A percentile compares a stretch with the other conserved stretches of the same genome.
Conservation (phyloP, 2,888 invertebrate species). For the Drosophila emarginata region DNA sequence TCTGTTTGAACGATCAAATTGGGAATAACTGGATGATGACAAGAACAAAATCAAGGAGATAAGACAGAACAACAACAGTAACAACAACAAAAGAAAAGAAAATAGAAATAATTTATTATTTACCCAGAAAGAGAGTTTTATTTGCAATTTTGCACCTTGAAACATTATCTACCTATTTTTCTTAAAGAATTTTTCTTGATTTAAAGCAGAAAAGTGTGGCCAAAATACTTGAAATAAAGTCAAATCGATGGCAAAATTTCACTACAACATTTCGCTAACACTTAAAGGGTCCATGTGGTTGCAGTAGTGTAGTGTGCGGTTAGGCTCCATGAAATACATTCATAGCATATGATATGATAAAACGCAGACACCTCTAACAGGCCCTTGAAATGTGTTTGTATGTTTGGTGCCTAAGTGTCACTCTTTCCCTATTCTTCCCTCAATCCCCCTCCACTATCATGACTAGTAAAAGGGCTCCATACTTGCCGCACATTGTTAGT, state of each 20-base stretch:
- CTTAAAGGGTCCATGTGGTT: not conserved
- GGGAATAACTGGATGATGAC: too few relatives aligned
- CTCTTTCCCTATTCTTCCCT: conserved; percentile 12
- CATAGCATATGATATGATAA: conserved; percentile 61
- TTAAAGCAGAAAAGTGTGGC: too few relatives aligned
- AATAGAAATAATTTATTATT: too few relatives aligned
- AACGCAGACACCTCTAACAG: conserved; percentile 50
- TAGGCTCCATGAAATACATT: conserved; percentile 1
- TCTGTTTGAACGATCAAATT: too few relatives aligned
- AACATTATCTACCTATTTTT: too few relatives aligned
- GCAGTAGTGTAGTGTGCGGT: not conserved
- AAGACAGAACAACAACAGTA: too few relatives aligned
- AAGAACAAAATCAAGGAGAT: too few relatives aligned
- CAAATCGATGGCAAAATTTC: not conserved
- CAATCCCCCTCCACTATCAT: conserved; percentile 3
- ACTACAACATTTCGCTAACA: not conserved
- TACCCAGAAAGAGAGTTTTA: too few relatives aligned
- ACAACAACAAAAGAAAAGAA: too few relatives aligned
- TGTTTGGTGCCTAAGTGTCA: conserved; percentile 35
- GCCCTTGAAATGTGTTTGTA: conserved; percentile 51
- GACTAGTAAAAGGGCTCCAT: conserved; percentile 10
- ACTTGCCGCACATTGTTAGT: conserved; percentile 64
- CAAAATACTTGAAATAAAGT: not conserved
- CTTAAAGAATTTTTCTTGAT: too few relatives aligned
- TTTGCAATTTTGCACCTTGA: too few relatives aligned